A percentile compares a stretch with the other conserved stretches of the same genome.
phyloP scores from a whole-genome alignment of 2,797 vertebrate genomes.

The Poliocrania exsul region DNA sequence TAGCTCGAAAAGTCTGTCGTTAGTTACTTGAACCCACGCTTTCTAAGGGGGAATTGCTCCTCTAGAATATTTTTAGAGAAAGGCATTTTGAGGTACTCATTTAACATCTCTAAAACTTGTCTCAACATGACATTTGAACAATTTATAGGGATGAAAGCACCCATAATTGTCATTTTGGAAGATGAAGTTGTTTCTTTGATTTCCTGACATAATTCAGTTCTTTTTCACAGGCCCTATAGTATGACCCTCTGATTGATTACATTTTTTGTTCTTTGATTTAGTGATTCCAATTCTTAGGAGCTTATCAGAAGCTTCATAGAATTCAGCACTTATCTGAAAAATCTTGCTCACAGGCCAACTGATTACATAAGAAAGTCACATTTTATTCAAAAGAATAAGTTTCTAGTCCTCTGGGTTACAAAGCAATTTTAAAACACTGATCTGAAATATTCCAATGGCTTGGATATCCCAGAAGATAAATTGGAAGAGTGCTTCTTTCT shows the following conservation, averaged over 20 bases:
- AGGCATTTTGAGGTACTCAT: not conserved
- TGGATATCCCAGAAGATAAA: not conserved
- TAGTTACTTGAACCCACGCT: not conserved
- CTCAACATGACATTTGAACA: not conserved
- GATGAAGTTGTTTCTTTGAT: conserved; percentile 3
- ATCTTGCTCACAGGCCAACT: conserved; percentile 8
- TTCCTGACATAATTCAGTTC: not conserved
- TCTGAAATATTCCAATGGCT: not conserved
- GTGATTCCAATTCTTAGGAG: not conserved
- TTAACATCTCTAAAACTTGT: not conserved
- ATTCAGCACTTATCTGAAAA: not conserved
- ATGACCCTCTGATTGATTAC: not conserved
- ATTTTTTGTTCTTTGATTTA: conserved; percentile 34
- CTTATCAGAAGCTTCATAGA: conserved; percentile 12
- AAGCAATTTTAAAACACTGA: conserved; percentile 13
- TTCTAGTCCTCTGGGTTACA: not conserved
- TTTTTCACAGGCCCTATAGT: not conserved
- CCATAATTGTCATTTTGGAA: not conserved
- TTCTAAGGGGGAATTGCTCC: not conserved
- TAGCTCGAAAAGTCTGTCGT: not conserved
- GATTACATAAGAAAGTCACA: conserved; percentile 27
- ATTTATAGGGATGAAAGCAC: not conserved
- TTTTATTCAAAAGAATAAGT: conserved; percentile 34
- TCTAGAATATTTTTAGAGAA: not conserved
- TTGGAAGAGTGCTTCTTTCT: not conserved